Conservation (phyloP, 2,797 vertebrate genomes). For the Sebastes itinus region DNA sequence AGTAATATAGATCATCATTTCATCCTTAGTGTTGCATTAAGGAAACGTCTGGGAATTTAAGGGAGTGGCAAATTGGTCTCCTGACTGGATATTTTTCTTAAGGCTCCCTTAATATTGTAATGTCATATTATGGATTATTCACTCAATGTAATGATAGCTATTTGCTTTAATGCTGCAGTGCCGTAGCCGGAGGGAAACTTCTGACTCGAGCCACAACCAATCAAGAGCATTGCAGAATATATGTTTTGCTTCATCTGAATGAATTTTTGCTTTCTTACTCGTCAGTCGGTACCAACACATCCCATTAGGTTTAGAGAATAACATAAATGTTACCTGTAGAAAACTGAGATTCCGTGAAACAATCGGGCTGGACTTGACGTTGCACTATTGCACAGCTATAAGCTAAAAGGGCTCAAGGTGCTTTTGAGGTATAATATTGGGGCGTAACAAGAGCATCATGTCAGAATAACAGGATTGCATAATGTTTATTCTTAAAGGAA, state of each 20-base stretch:
- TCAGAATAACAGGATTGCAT: background rate
- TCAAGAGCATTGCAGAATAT: background rate
- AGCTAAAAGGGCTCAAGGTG: background rate
- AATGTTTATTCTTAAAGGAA: background rate
- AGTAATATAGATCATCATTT: conserved; percentile 65
- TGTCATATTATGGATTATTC: conserved; percentile 12
- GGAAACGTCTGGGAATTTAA: conserved; percentile 36
- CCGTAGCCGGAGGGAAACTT: background rate
- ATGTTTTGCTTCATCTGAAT: background rate
- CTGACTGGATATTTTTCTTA: conserved; percentile 16
- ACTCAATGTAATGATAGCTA: background rate
- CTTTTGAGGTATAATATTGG: background rate
- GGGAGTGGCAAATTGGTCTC: conserved; percentile 33
- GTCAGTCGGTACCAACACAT: background rate
- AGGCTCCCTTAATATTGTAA: background rate
- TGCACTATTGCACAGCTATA: background rate
- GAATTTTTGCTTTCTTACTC: background rate
- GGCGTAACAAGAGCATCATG: background rate
- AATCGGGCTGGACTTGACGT: too few relatives aligned
- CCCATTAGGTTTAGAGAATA: background rate
- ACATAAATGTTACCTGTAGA: background rate
- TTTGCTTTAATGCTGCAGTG: background rate
- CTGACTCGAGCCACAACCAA: background rate
- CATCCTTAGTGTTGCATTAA: conserved; percentile 56
- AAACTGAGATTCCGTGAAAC: background rate